Conservation (phyloP, 1,140 invertebrate genomes). For the Hypsibius dujardini region DNA sequence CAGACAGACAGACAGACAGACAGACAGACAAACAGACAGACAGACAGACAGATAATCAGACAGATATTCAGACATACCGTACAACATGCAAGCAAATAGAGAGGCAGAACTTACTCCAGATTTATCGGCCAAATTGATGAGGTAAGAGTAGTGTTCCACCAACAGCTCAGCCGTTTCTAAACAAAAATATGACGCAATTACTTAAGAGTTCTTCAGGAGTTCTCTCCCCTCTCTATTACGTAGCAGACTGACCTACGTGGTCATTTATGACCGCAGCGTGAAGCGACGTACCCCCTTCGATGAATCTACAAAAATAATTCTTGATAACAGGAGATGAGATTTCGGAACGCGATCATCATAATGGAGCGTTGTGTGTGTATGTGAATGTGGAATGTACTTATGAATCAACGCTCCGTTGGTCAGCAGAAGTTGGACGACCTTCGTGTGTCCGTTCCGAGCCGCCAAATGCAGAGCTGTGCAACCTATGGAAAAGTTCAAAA, state of each 20-base stretch:
- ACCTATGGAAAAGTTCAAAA: not conserved
- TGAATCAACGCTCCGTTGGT: constrained; percentile 10
- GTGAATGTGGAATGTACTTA: not conserved
- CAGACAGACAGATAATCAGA: too few relatives aligned
- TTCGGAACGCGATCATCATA: too few relatives aligned
- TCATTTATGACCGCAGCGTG: not conserved
- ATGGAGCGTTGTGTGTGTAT: too few relatives aligned
- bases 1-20: too few relatives aligned
- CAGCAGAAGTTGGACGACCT: not conserved
- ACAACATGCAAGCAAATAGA: not conserved
- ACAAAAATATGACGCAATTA: not conserved
- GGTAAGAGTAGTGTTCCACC: not conserved
- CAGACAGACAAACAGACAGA: too few relatives aligned
- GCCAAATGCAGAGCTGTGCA: constrained; percentile 2
- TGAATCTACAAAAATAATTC: not conserved
- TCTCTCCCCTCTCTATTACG: too few relatives aligned
- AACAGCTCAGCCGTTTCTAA: not conserved
- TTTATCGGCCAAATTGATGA: not conserved
- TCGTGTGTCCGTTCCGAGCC: not conserved
- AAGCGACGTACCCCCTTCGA: not conserved
- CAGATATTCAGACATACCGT: too few relatives aligned
- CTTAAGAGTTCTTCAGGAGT: too few relatives aligned
- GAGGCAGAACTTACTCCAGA: not conserved
- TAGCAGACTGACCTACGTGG: not conserved
- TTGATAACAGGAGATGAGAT: too few relatives aligned